These are phyloP conservation scores for Psettodes erumei DNA, from an alignment of 2,113 vertebrate genomes.

Conservation along the genomic window DNA sequence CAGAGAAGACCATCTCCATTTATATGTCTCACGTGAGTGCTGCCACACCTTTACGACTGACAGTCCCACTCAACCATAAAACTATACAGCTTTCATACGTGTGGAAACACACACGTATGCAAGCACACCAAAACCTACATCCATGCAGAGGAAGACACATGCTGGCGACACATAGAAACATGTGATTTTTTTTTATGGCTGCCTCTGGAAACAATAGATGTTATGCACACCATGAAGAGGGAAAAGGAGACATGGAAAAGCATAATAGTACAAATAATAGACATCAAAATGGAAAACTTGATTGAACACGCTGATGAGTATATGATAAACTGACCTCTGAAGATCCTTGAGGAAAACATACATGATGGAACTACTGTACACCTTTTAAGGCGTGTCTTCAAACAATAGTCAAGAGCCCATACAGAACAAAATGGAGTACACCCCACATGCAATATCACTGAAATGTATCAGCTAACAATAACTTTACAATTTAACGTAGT, in stretches of 20 bases:
- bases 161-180: not conserved
- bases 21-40: conserved; percentile 68
- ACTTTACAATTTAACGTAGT: too few species aligned
- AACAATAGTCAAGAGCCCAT: too few species aligned
- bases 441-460: too few species aligned
- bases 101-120: conserved; percentile 22
- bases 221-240: conserved; percentile 31
- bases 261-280: too few species aligned
- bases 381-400: too few species aligned
- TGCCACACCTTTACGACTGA: conserved; percentile 66
- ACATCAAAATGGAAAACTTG: too few species aligned
- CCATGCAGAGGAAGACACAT: not conserved
- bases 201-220: not conserved
- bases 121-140: not conserved
- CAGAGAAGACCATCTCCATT: conserved; percentile 65
- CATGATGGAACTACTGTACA: too few species aligned
- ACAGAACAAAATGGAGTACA: too few species aligned
- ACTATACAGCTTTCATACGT: conserved; percentile 47
- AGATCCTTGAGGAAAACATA: too few species aligned
- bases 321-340: too few species aligned
- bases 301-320: too few species aligned
- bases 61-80: conserved; percentile 63
- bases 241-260: not conserved
- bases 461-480: too few species aligned
- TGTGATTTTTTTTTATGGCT: conserved; percentile 4